Base-by-base conservation (phyloP, 2,113 vertebrate species). In the Sinocyclocheilus grahami region DNA sequence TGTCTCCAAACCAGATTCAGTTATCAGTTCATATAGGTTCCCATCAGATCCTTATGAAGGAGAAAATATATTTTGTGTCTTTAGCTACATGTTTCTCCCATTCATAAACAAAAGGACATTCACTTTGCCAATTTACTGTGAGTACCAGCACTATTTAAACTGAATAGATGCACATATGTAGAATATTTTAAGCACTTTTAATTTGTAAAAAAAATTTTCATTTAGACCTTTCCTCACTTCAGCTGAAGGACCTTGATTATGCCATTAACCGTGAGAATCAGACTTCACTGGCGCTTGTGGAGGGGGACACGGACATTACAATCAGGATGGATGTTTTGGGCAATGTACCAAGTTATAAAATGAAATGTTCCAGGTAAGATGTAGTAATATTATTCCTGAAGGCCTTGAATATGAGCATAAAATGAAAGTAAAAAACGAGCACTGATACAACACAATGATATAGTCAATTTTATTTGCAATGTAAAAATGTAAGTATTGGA, bases 291-390 rank as follows among this genome's bases (percentile, higher is more conserved):
- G 86, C 91, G 65, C 63, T 95, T 75, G 74, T 88, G 78, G 92
- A 93, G 76, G 93, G 91, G 79, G 86, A 91, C 82, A 87, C 6
- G 1, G 78, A 89, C 18, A 20, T 78, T 6, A 60, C 58, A 53
- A 83, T 94, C 82, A n/a, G 22, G 30, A 83, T 95, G 53, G 24
- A 89, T 60, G 88, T 93, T 69, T 4, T 42, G 7, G 93, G 92
- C 42, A 92, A 93, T 24, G 91, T 93, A 82, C 94, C 93, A 80
- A 89, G 42, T 58, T 94, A 91, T 91, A 78, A 63, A 39, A 53
- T 92, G 12, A 90, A 13, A 86, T 95, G 95, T 90, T 89, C 37
- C 81, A 95, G 92, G 95, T 94, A 86, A 92, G 92, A 87, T 30
- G 48, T 8, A 33, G 65, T 58, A 53, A 53, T 83, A 30, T 22